phyloP scores from a whole-genome alignment of 2,113 vertebrate species.

The Sapajus apella region DNA sequence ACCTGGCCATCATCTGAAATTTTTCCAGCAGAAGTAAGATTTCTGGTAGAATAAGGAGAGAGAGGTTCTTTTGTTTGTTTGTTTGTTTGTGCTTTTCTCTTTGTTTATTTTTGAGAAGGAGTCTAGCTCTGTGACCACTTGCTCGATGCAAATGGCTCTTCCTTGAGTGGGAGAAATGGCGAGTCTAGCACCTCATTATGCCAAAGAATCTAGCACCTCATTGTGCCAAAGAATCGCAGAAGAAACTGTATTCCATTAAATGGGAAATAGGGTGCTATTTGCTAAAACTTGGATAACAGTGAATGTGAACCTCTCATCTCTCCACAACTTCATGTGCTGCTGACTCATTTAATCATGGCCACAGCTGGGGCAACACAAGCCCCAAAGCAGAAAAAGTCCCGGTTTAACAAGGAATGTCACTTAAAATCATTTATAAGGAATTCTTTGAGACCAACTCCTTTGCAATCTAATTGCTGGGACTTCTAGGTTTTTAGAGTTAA shows the following conservation, averaged over 20 bases:
- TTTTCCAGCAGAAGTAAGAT: not conserved
- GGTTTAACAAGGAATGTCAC: not conserved
- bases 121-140: too few relatives aligned
- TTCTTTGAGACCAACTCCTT: constrained; percentile 69
- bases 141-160: not conserved
- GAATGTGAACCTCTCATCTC: not conserved
- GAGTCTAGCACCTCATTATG: not conserved
- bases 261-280: not conserved
- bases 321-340: not conserved
- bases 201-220: not conserved
- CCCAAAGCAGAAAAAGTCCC: not conserved
- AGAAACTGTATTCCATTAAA: not conserved
- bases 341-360: not conserved
- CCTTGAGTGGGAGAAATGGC: not conserved
- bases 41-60: not conserved
- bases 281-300: not conserved
- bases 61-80: not conserved
- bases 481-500: constrained; percentile 51
- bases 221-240: not conserved
- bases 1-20: not conserved
- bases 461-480: constrained; percentile 79
- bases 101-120: too few relatives aligned
- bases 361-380: not conserved
- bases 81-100: too few relatives aligned
- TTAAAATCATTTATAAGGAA: not conserved